Evolutionary conservation across 1,140 invertebrate genomes (phyloP).

Genomic region (Phymorhynchus buccinoides): DNA sequence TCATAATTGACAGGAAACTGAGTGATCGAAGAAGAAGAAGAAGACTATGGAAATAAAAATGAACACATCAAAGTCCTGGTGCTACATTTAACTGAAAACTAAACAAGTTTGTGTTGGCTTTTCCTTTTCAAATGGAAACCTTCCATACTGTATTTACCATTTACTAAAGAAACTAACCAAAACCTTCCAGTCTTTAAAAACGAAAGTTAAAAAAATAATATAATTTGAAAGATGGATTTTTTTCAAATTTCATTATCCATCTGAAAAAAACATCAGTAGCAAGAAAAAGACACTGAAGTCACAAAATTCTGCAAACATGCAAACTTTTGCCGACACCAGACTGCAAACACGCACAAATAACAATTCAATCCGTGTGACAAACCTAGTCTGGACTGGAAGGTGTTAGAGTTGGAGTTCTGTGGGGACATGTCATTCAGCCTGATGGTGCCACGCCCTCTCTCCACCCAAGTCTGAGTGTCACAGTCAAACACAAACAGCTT

Average conservation of each 20-base stretch:
- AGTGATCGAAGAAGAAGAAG: no score
- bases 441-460: conserved; percentile 89
- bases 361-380: conserved; percentile 25
- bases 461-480: conserved; percentile 83
- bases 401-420: conserved; percentile 47
- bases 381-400: conserved; percentile 72
- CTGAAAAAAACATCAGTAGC: not conserved
- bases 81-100: no score
- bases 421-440: conserved; percentile 81
- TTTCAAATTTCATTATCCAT: not conserved
- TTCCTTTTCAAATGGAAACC: no score
- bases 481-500: conserved; percentile 92
- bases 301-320: not conserved
- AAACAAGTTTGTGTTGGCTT: no score
- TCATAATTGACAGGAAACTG: no score
- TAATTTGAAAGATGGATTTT: no score
- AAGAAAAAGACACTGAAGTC: not conserved
- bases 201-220: no score
- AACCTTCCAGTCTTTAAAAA: no score
- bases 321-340: not conserved
- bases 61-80: no score
- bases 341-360: not conserved
- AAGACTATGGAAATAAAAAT: no score
- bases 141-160: no score
- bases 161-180: no score